Evolutionary conservation across 2,113 vertebrate genomes (phyloP), one percentile per base, ranked within the genome.

Genomic region (Callaeas wilsoni): DNA sequence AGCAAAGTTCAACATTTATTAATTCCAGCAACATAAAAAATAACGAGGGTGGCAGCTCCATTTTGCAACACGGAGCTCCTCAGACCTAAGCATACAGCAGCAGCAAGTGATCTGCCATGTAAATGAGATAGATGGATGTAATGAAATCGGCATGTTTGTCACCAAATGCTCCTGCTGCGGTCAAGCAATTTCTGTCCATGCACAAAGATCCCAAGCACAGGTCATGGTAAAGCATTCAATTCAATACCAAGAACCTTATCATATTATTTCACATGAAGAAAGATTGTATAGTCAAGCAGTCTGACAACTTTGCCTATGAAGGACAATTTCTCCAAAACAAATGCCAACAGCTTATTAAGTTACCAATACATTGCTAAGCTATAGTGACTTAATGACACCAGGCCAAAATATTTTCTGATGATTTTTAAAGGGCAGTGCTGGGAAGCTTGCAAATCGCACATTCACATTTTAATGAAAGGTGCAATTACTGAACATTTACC

Each of bases 241-340:
- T 97, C 95, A 64, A 98, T 91, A 94, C 89, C 37, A 59, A 93
- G 94, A 95, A 97, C 96, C 97, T 97, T 62, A 96, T 97, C 50
- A 39, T 81, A 84, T 97, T 95, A 97, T 96, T 98, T 97, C 94
- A 96, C 87, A 81, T 77, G 60, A 97, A 97, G 82, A 97, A 97
- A 96, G 97, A 98, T 96, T 97, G 98, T 84, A 93, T 13, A 97
- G 95, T 80, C 94, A 92, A 94, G 97, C 96, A 95, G 85, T 18
- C 78, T 95, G 96, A 97, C 96, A 97, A 97, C 91, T 97, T 96
- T 96, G 95, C 96, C 95, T 94, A 71, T 27, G 37, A 97, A 97
- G 88, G 95, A 95, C 94, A 91, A 79, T 96, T 97, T 95, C 88
- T 91, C 87, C 95, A 93, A 94, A 97, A 97, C 87, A 97, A 97